Evolutionary conservation across 2,113 vertebrate genomes (phyloP), one percentile per base, ranked within the genome.

Genomic region (Manacus vitellinus): DNA sequence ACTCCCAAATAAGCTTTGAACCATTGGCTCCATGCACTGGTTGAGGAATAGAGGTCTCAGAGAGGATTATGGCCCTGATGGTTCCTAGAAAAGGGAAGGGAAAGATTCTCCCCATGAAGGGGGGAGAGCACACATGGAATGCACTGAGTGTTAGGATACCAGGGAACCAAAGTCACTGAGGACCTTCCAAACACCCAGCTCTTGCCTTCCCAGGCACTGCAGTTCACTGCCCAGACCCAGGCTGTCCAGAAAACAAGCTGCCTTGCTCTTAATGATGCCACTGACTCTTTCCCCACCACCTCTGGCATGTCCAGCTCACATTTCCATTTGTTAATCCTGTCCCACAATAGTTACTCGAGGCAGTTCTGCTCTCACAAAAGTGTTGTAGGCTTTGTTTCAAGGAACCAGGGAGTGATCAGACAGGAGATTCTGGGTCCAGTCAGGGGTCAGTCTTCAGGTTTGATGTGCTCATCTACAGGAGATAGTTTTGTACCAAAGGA

Each of bases 261-360:
- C 25, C 71, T 59, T 10, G 2, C 70, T 46, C 41, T 21, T 27
- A 23, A 20, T 5, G 23, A 49, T n/a, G 25, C 47, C 8, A 1
- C 41, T 47, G 12, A 23, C 10, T 56, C 63, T 65, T 56, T 67
- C 28, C 77, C 62, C 63, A 65, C 4, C 76, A 31, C 28, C 52
- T 22, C 43, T 58, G 62, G 23, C 27, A 21, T 16, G 16, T 15
- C 22, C 76, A 83, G 28, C 81, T 55, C 46, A 5, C 24, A 2
- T 12, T 66, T n/a, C 46, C 67, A 16, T n/a, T 28, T 24, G 12
- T 52, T 9, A 4, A 3, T 52, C 51, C 52, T 51, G 23, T 5
- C 82, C 73, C 22, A 3, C 2, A 0, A 4, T 4, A 14, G n/a
- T 27, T 49, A 9, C 8, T 35, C 0, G 1, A 33, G 43, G 8